Evolutionary conservation across 1,140 invertebrate genomes (phyloP), one percentile per base, ranked within the genome.

Genomic region (Tribolium castaneum): DNA sequence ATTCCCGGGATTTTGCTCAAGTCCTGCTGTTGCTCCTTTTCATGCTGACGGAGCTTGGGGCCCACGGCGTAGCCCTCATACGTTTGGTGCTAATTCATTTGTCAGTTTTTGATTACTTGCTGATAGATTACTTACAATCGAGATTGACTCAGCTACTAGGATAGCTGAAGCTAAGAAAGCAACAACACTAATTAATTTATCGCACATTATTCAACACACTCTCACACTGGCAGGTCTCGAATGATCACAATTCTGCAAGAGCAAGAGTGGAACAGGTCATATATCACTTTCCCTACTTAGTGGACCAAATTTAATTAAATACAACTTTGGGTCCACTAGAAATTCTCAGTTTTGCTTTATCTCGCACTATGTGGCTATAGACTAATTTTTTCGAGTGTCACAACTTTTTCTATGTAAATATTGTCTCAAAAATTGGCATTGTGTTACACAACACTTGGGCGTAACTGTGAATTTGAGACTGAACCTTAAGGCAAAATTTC

Each of bases 1-100:
- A 89, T 88, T 25, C 94, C 94, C 0, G 94, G 94, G 52, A 95
- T 92, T 86, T 95, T 95, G 77, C 90, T 91, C 0, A 95, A 90
- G 84, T 95, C 93, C 81, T 95, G 94, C 10, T 91, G 89, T 78
- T 93, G 90, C 82, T 93, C 92, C 34, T 80, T 81, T 80, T 84
- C 76, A 30, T 78, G 45, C 79, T 82, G 77, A 3, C 79, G 75
- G 13, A 81, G 77, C 50, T 78, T 80, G 22, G 79, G 78, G 10
- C 14, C 39, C 70, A 72, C 56, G 12, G 52, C 77, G 25, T 82
- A 79, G 30, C 70, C 59, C n/a, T 59, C 45, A 30, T 70, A 62
- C 1, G 50, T 49, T 56, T 78, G 56, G 10, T 54, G 35, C 30
- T 62, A 74, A 77, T 56, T 16, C 16, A 10, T 50, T 70, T 49